Evolutionary conservation across 2,113 vertebrate genomes (phyloP).

Genomic region (Cryptotis parvus): DNA sequence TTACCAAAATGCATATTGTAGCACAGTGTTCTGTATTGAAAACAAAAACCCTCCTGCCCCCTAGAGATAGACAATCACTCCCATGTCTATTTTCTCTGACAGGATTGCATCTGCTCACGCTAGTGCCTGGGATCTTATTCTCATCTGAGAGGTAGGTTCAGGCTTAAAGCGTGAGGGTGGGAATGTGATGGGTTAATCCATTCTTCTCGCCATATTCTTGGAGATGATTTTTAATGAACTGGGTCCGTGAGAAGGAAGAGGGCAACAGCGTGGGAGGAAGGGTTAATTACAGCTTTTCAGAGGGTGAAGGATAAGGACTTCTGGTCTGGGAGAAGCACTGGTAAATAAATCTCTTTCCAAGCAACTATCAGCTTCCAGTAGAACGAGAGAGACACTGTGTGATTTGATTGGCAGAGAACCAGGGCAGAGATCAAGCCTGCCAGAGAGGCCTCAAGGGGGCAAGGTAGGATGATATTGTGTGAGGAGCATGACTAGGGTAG

Average conservation of each 20-base stretch:
- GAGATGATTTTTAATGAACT: neutral
- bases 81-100: neutral
- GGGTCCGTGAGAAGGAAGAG: neutral
- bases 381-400: too few relatives aligned
- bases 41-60: neutral
- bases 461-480: rapidly evolving
- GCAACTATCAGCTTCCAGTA: neutral
- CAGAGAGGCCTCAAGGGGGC: too few relatives aligned
- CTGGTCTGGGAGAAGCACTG: neutral
- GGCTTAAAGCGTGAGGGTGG: neutral
- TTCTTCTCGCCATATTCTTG: neutral
- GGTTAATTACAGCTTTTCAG: neutral
- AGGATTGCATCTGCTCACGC: neutral
- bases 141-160: neutral
- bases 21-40: too few relatives aligned
- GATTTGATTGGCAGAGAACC: neutral
- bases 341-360: neutral
- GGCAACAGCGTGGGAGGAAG: rapidly evolving
- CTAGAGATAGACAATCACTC: neutral
- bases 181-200: neutral
- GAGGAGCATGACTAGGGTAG: neutral
- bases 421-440: neutral
- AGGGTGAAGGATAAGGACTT: neutral
- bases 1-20: too few relatives aligned
- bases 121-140: neutral